Evolutionary conservation across 2,888 invertebrate species (phyloP), one percentile per base, ranked within the genome.

Genomic region (Odontomyia ornata): DNA sequence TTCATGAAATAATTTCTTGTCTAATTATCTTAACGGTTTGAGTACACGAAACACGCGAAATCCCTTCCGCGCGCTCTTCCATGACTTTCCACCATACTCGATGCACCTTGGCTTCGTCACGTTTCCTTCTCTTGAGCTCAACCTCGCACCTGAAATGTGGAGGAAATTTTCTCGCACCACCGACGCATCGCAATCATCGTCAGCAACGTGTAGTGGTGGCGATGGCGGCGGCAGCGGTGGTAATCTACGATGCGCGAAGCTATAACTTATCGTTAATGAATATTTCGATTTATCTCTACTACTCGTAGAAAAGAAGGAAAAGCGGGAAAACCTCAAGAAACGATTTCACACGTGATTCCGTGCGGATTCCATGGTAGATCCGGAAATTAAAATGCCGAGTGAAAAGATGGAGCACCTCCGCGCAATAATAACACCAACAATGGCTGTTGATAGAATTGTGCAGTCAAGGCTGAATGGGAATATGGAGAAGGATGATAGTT

Each of bases 201-300:
- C 9, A 18, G 5, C 52, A 15, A n/a, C 15, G 52, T n/a, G n/a
- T n/a, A n/a, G n/a, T n/a, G n/a, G n/a, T n/a, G n/a, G n/a, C n/a
- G n/a, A n/a, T n/a, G n/a, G n/a, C n/a, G n/a, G n/a, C n/a, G n/a
- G n/a, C n/a, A 43, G 43, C 7, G 43, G n/a, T 23, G 60, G 18
- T 67, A 67, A 43, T 67, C 43, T 36, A 43, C 36, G 46, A 46
- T 43, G 36, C 36, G 67, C 36, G 23, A 67, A 47, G 71, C 71
- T 21, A 56, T 72, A 56, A 72, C 56, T 52, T 72, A 72, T 72
- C 72, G 72, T 15, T 72, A 72, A 72, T 72, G 72, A 72, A 56
- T 56, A 56, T 72, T 72, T 72, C 56, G 56, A 72, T 72, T 72
- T 30, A 72, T 67, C 67, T n/a, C n/a, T n/a, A n/a, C n/a, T 46